Evolutionary conservation across 2,888 invertebrate genomes (phyloP).

Genomic region (Oligia strigilis): DNA sequence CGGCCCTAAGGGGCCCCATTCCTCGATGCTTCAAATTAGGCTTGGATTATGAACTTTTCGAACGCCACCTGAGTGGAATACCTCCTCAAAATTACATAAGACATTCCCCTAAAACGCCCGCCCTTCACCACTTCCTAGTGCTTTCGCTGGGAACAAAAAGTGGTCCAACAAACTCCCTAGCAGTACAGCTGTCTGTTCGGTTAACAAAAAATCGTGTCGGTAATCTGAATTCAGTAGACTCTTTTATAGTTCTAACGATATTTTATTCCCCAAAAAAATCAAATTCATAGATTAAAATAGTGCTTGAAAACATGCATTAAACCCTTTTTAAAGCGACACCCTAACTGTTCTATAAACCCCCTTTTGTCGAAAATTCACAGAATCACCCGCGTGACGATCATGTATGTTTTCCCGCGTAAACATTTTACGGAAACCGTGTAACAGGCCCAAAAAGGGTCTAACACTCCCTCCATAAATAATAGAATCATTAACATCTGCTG

Average conservation of each 20-base stretch:
- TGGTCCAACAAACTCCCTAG: not conserved
- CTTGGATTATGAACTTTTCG: not conserved
- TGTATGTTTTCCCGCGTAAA: slow-evolving; percentile 27
- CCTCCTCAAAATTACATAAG: not conserved
- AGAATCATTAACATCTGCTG: slow-evolving; percentile 90
- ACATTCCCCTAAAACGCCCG: not conserved
- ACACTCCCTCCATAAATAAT: slow-evolving; percentile 86
- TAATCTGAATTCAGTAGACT: not conserved
- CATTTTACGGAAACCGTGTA: slow-evolving; percentile 63
- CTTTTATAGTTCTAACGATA: rapidly evolving
- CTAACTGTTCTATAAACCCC: not conserved
- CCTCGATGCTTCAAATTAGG: not conserved
- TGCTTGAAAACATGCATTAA: not conserved
- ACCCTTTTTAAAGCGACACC: not conserved
- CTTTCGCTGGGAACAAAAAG: not conserved
- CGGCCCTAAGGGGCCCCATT: no score
- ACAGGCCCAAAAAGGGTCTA: slow-evolving; percentile 37
- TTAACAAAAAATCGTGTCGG: not conserved
- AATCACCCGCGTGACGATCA: slow-evolving; percentile 36
- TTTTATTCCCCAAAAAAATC: not conserved
- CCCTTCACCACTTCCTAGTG: not conserved
- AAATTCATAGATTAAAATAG: not conserved
- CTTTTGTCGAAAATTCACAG: slow-evolving; percentile 11
- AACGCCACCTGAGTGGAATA: not conserved
- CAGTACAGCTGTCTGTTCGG: not conserved